Evolutionary conservation across 1,140 invertebrate species (phyloP).

Genomic region (Tenebrio molitor): DNA sequence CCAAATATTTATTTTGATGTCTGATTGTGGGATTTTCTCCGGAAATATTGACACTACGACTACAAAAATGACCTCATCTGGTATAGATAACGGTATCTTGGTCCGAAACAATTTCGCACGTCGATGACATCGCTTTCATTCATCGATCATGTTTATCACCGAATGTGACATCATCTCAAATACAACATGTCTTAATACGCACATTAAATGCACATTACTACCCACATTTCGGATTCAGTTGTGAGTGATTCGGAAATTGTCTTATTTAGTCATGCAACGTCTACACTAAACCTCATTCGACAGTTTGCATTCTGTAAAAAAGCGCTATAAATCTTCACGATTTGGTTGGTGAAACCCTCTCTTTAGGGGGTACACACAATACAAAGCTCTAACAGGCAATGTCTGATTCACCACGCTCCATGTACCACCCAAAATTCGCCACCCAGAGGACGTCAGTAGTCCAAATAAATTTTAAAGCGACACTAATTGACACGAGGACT

Average conservation of each 20-base stretch:
- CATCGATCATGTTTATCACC: slow-evolving; percentile 15
- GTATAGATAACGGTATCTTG: slow-evolving; percentile 23
- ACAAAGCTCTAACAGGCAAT: too few relatives aligned
- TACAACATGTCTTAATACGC: not conserved
- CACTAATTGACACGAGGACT: too few relatives aligned
- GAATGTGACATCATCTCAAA: slow-evolving; percentile 19
- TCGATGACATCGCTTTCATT: slow-evolving; percentile 16
- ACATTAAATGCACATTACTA: slow-evolving; percentile 16
- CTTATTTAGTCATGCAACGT: too few relatives aligned
- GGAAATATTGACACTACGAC: not conserved
- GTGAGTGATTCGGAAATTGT: not conserved
- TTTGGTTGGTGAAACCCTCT: too few relatives aligned
- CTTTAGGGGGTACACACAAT: too few relatives aligned
- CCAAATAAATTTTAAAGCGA: not conserved
- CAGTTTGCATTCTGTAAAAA: too few relatives aligned
- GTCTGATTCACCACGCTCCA: too few relatives aligned
- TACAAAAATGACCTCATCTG: slow-evolving; percentile 17
- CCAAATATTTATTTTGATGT: too few relatives aligned
- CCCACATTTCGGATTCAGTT: not conserved
- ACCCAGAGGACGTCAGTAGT: not conserved
- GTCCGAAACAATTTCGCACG: slow-evolving; percentile 8
- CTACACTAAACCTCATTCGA: too few relatives aligned
- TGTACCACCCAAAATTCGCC: slow-evolving; percentile 23
- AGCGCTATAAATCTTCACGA: too few relatives aligned
- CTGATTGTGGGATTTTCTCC: not conserved